Evolutionary conservation across 1,140 invertebrate genomes (phyloP).

Genomic region (Cylas formicarius): DNA sequence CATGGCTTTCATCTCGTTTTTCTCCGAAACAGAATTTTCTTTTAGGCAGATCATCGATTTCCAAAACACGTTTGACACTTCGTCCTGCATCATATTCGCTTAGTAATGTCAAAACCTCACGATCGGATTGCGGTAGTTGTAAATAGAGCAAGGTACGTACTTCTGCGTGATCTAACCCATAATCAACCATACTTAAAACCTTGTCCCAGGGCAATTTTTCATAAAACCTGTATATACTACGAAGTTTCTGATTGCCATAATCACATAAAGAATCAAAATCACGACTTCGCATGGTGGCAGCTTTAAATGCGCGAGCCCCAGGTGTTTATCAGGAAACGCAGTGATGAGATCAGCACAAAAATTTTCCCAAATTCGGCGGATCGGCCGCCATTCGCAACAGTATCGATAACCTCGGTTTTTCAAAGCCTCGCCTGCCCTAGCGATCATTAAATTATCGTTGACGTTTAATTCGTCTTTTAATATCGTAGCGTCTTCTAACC

Average conservation of each 20-base stretch:
- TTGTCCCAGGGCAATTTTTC: constrained; percentile 3
- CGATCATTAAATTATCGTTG: constrained; percentile 18
- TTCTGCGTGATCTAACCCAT: constrained; percentile 16
- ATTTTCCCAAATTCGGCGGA: constrained; percentile 12
- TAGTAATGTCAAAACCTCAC: constrained; percentile 11
- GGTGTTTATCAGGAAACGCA: constrained; percentile 24
- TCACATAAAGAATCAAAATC: constrained; percentile 19
- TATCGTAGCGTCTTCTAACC: constrained; percentile 17
- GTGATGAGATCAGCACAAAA: constrained; percentile 11
- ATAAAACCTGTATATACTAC: not conserved
- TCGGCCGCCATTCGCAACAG: constrained; percentile 13
- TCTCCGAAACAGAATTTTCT: too few relatives aligned
- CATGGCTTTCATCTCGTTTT: not conserved
- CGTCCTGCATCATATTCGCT: constrained; percentile 12
- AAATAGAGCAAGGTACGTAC: constrained; percentile 8
- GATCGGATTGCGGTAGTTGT: constrained; percentile 6
- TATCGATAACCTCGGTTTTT: constrained; percentile 16
- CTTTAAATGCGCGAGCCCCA: constrained; percentile 11
- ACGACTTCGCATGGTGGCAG: constrained; percentile 16
- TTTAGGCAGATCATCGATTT: too few relatives aligned
- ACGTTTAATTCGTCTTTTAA: constrained; percentile 18
- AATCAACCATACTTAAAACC: constrained; percentile 19
- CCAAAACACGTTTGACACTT: too few relatives aligned
- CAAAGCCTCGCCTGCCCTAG: constrained; percentile 19
- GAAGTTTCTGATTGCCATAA: constrained; percentile 14